phyloP scores from a whole-genome alignment of 2,113 vertebrate species.

The Actinemys pallida region DNA sequence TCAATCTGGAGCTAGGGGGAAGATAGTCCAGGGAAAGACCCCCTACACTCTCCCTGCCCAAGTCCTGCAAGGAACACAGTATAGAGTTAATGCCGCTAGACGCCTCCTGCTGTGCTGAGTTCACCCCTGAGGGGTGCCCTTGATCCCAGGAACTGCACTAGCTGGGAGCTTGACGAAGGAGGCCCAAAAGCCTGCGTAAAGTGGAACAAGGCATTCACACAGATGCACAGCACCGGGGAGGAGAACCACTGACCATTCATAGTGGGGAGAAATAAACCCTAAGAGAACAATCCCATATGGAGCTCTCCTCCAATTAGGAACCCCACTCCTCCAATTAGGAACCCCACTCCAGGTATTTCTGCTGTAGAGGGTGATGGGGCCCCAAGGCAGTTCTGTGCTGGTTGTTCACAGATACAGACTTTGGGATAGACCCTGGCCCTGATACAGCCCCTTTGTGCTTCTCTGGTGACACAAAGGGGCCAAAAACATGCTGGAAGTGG shows the following conservation, averaged over 20 bases:
- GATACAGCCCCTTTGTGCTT: not conserved
- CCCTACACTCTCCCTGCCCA: not conserved
- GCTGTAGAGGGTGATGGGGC: not conserved
- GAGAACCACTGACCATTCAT: not conserved
- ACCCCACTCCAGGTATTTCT: not conserved
- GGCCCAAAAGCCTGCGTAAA: not conserved
- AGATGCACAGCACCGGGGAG: not conserved
- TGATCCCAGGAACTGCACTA: not conserved
- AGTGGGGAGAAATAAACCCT: not conserved
- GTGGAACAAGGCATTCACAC: not conserved
- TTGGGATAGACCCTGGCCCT: not conserved
- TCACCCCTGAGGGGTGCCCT: rapidly evolving
- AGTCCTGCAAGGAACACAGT: not conserved
- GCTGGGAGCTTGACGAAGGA: not conserved
- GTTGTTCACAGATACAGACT: not conserved
- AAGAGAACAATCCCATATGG: not conserved
- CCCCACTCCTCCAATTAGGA: not conserved
- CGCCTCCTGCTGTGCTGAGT: not conserved
- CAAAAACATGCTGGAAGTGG: not conserved
- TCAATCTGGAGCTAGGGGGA: not conserved
- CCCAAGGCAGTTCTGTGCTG: not conserved
- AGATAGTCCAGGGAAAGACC: rapidly evolving
- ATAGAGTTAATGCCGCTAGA: not conserved
- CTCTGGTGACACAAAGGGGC: not conserved
- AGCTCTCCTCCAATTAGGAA: not conserved